A percentile compares a stretch with the other conserved stretches of the same genome.
Evolutionary conservation across 2,797 vertebrate species (phyloP).

Genomic region (Nasua narica): DNA sequence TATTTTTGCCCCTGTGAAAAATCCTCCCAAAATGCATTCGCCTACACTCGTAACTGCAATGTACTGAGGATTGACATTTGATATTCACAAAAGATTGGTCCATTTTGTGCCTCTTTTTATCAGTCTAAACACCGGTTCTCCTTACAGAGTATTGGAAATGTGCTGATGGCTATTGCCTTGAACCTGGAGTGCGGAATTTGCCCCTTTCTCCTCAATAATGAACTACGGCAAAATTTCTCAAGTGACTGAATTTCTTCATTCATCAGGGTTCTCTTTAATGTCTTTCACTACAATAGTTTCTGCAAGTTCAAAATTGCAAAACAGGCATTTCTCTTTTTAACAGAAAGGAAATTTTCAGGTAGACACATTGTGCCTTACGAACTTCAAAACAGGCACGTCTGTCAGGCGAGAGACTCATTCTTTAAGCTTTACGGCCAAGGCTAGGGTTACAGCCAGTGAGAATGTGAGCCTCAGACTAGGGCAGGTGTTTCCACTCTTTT

Average conservation of each 20-base stretch:
- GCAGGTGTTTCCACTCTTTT: slow-evolving; percentile 52
- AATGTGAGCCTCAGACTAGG: background rate
- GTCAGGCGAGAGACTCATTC: background rate
- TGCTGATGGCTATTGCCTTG: background rate
- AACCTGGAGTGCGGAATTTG: background rate
- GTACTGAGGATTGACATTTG: background rate
- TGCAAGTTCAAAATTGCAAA: slow-evolving; percentile 4
- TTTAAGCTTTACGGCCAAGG: slow-evolving; percentile 21
- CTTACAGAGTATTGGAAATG: background rate
- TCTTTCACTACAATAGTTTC: background rate
- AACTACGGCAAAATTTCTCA: background rate
- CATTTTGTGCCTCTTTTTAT: background rate
- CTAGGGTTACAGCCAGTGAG: slow-evolving; percentile 39
- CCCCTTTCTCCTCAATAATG: slow-evolving; percentile 1
- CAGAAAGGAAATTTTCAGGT: background rate
- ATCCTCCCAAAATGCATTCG: background rate
- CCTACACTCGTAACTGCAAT: background rate
- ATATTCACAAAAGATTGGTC: background rate
- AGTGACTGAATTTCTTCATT: background rate
- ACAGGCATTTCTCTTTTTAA: background rate
- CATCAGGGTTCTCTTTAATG: background rate
- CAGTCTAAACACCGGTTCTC: background rate
- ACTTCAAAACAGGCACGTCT: background rate
- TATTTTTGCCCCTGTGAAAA: background rate
- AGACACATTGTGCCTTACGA: background rate